Percentiles rank a stretch among this genome's conserved stretches.
Evolutionary conservation across 1,140 invertebrate genomes (phyloP).

Genomic region (Cotesia vestalis): DNA sequence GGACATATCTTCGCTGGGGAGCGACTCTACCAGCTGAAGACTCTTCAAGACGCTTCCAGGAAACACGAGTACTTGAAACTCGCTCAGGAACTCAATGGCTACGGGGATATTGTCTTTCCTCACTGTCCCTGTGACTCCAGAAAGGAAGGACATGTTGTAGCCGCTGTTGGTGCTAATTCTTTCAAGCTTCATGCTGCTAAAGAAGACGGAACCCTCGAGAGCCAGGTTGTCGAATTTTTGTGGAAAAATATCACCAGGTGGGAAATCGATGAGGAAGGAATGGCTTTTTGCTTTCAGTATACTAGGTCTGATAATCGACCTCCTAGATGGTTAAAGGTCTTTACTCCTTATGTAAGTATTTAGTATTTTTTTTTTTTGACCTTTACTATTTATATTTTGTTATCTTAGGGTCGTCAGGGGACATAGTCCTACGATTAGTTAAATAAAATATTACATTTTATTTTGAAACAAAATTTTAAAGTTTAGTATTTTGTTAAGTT

Average conservation of each 20-base stretch:
- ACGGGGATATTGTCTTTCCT: conserved; percentile 92
- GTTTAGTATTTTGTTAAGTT: too few relatives aligned
- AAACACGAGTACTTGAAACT: conserved; percentile 89
- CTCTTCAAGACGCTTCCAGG: conserved; percentile 88
- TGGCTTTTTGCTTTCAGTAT: conserved; percentile 90
- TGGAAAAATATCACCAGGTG: conserved; percentile 85
- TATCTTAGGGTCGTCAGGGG: too few relatives aligned
- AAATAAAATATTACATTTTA: too few relatives aligned
- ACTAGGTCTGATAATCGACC: conserved; percentile 80
- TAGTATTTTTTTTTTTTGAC: conserved; percentile 41
- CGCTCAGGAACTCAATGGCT: conserved; percentile 86
- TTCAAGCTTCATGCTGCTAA: conserved; percentile 89
- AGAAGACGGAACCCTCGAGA: conserved; percentile 86
- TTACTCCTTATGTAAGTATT: conserved; percentile 88
- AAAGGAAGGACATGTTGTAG: conserved; percentile 90
- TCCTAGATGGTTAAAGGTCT: conserved; percentile 87
- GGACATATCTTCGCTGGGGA: conserved; percentile 90
- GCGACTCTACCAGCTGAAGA: conserved; percentile 93
- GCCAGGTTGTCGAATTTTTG: conserved; percentile 84
- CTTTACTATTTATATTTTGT: conserved; percentile 52
- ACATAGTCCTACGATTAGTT: too few relatives aligned
- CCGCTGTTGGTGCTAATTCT: conserved; percentile 76
- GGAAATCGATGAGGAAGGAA: conserved; percentile 90
- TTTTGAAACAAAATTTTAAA: too few relatives aligned
- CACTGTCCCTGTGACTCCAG: conserved; percentile 94